A percentile compares a stretch with the other conserved stretches of the same genome.
Evolutionary conservation across 2,113 vertebrate genomes (phyloP).

Genomic region (Ranitomeya variabilis): DNA sequence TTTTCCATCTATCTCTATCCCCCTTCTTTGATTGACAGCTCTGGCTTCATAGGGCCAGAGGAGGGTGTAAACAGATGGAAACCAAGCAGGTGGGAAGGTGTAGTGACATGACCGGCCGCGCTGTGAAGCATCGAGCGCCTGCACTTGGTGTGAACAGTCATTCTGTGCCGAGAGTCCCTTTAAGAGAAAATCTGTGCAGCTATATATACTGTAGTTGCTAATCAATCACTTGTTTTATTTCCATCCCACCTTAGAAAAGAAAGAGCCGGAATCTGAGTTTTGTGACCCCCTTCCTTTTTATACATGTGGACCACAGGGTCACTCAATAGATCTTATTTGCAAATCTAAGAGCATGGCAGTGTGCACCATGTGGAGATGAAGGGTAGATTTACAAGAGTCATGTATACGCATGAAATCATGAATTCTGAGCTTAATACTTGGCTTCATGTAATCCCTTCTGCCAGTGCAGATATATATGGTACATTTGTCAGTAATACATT

Average conservation of each 20-base stretch:
- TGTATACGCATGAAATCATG: background rate
- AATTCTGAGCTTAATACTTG: background rate
- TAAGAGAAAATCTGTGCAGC: too few relatives aligned
- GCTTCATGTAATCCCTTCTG: background rate
- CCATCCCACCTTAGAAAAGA: background rate
- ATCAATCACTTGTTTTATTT: too few relatives aligned
- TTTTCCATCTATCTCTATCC: too few relatives aligned
- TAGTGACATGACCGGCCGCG: too few relatives aligned
- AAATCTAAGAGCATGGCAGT: background rate
- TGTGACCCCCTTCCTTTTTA: background rate
- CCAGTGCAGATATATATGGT: background rate
- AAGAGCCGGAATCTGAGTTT: background rate
- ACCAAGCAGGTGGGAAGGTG: too few relatives aligned
- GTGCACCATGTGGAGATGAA: background rate
- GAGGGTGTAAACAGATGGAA: too few relatives aligned
- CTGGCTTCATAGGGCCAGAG: too few relatives aligned
- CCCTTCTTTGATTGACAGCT: too few relatives aligned
- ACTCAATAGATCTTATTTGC: background rate
- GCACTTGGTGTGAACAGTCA: too few relatives aligned
- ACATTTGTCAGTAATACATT: background rate
- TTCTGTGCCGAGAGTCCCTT: too few relatives aligned
- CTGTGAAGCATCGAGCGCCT: too few relatives aligned
- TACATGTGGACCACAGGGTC: background rate
- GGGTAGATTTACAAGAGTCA: background rate
- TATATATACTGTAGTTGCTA: too few relatives aligned